Evolutionary conservation across 2,113 vertebrate species (phyloP).

Genomic region (Eudyptes chrysolophus): DNA sequence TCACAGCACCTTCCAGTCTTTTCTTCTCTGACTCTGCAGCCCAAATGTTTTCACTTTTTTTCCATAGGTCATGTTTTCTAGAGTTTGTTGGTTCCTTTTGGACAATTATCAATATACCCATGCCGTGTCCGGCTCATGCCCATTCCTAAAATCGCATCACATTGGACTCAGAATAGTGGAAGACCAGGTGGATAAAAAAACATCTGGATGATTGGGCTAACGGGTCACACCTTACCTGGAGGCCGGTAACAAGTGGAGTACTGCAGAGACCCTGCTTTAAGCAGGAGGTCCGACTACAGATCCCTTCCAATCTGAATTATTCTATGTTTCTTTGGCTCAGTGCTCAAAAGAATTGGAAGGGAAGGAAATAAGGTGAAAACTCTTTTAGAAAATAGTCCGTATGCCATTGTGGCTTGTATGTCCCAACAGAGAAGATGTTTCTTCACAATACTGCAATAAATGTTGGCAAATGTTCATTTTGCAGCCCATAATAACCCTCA

Average conservation of each 20-base stretch:
- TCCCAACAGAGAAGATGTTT: background rate
- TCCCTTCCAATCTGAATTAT: background rate
- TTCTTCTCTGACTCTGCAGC: background rate
- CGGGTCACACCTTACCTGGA: background rate
- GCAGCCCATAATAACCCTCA: background rate
- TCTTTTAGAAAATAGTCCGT: background rate
- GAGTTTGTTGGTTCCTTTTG: background rate
- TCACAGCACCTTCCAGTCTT: background rate
- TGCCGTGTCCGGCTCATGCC: background rate
- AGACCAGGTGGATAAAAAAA: background rate
- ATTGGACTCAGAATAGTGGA: background rate
- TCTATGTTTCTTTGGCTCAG: background rate
- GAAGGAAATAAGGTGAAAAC: background rate
- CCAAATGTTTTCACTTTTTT: background rate
- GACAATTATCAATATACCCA: background rate
- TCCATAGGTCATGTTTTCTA: background rate
- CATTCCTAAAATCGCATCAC: background rate
- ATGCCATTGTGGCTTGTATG: background rate
- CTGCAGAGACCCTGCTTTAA: background rate
- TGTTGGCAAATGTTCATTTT: background rate
- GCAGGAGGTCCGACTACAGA: background rate
- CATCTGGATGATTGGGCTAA: background rate
- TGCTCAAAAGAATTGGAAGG: background rate
- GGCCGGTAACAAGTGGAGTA: background rate
- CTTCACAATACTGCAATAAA: background rate